Evolutionary conservation across 2,888 invertebrate species (phyloP).

Genomic region (Acanthacorydalis orientalis): DNA sequence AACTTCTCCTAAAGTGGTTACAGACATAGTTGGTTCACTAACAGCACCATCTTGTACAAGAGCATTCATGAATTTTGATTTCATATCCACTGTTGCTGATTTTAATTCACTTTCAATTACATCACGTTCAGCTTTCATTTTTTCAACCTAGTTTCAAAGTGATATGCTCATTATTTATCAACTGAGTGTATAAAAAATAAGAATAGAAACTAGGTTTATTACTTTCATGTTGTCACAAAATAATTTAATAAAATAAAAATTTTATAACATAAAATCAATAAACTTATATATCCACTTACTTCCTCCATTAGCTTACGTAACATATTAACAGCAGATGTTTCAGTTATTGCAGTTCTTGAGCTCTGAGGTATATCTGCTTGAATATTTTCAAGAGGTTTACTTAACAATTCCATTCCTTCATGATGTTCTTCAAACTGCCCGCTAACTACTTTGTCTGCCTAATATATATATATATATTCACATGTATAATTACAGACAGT

Average conservation of each 20-base stretch:
- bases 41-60: constrained; percentile 61
- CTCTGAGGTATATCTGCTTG: constrained; percentile 53
- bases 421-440: constrained; percentile 70
- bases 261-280: too few relatives aligned
- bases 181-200: too few relatives aligned
- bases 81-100: constrained; percentile 64
- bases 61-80: constrained; percentile 58
- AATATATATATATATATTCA: constrained; percentile 2
- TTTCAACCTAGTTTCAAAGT: constrained; percentile 47
- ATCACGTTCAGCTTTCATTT: constrained; percentile 77
- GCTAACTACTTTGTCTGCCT: constrained; percentile 65
- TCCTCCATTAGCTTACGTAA: constrained; percentile 66
- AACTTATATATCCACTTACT: constrained; percentile 22
- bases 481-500: too few relatives aligned
- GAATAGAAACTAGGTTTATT: too few relatives aligned
- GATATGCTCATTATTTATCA: too few relatives aligned
- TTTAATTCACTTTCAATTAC: constrained; percentile 76
- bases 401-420: constrained; percentile 66
- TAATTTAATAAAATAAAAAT: too few relatives aligned
- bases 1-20: constrained; percentile 52
- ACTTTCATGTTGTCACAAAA: too few relatives aligned
- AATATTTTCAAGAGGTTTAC: constrained; percentile 53
- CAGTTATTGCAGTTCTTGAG: constrained; percentile 30
- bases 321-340: constrained; percentile 42
- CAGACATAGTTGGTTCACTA: constrained; percentile 56